Evolutionary conservation across 1,140 invertebrate genomes (phyloP).

Genomic region (Euura saliciscinereae): DNA sequence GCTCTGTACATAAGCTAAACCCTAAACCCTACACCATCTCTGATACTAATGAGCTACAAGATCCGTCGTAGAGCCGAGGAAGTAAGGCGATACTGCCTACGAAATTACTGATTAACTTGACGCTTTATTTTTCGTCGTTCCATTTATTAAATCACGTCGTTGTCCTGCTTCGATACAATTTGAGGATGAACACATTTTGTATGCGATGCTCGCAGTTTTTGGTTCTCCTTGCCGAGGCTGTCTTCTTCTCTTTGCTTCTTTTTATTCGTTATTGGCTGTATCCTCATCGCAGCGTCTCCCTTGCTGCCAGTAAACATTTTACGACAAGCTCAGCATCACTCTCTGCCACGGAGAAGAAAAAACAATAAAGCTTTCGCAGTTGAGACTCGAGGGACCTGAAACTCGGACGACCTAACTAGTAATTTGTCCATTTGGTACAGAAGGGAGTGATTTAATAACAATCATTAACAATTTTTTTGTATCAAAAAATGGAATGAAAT

Average conservation of each 20-base stretch:
- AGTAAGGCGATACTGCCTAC: background rate
- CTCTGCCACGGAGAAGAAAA: background rate
- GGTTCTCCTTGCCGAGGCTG: too few species aligned
- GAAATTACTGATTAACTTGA: background rate
- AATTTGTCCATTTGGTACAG: background rate
- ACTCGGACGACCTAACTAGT: background rate
- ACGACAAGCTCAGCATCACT: slow-evolving; percentile 4
- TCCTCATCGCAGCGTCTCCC: background rate
- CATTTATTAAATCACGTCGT: too few species aligned
- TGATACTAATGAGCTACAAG: slow-evolving; percentile 7
- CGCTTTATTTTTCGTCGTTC: too few species aligned
- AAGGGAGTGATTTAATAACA: too few species aligned
- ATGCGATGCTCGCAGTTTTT: too few species aligned
- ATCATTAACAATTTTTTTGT: too few species aligned
- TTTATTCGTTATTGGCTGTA: too few species aligned
- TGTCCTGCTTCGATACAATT: too few species aligned
- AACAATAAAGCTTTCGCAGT: background rate
- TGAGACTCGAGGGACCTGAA: background rate
- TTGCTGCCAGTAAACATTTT: slow-evolving; percentile 4
- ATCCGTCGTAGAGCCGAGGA: background rate
- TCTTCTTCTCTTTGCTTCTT: too few species aligned
- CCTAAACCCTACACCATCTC: background rate
- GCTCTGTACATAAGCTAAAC: background rate
- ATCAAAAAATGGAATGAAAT: too few species aligned
- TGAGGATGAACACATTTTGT: too few species aligned